Percentiles rank a stretch among this genome's conserved stretches.
These are phyloP conservation scores for Selenia dentaria DNA, from an alignment of 2,888 invertebrate species.

Conservation along the genomic window DNA sequence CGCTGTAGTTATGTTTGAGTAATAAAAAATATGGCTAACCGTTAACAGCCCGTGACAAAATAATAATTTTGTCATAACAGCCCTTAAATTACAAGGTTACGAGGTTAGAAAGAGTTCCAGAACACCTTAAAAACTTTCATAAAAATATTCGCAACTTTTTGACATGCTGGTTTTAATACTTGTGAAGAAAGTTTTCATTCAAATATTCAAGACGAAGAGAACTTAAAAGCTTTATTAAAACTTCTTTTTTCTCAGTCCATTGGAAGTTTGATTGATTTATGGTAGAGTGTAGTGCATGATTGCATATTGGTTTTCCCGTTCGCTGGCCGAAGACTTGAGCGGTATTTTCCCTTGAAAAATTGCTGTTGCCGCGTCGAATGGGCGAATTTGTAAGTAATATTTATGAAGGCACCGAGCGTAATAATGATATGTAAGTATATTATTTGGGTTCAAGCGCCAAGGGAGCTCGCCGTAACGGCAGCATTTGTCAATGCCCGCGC, in stretches of 20 bases:
- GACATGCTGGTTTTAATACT: constrained; percentile 21
- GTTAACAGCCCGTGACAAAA: constrained; percentile 32
- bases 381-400: constrained; percentile 72
- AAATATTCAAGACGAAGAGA: constrained; percentile 17
- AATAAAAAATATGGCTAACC: constrained; percentile 35
- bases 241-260: constrained; percentile 23
- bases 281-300: constrained; percentile 42
- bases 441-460: constrained; percentile 64
- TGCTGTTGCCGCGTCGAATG: constrained; percentile 56
- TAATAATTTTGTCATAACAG: constrained; percentile 29
- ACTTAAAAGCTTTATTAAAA: constrained; percentile 26
- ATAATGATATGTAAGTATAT: constrained; percentile 75
- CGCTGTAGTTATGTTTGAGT: constrained; percentile 52
- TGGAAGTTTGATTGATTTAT: constrained; percentile 34
- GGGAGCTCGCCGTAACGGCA: constrained; percentile 54
- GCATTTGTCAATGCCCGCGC: constrained; percentile 76
- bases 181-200: constrained; percentile 14
- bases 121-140: constrained; percentile 13
- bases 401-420: constrained; percentile 69
- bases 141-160: constrained; percentile 18
- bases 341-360: constrained; percentile 71
- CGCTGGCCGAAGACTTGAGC: constrained; percentile 32
- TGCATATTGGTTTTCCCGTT: constrained; percentile 46
- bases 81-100: constrained; percentile 28
- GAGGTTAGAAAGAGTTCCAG: constrained; percentile 19